A percentile compares a stretch with the other conserved stretches of the same genome.
phyloP scores from a whole-genome alignment of 2,888 invertebrate genomes.

The Dorcus hopei region DNA sequence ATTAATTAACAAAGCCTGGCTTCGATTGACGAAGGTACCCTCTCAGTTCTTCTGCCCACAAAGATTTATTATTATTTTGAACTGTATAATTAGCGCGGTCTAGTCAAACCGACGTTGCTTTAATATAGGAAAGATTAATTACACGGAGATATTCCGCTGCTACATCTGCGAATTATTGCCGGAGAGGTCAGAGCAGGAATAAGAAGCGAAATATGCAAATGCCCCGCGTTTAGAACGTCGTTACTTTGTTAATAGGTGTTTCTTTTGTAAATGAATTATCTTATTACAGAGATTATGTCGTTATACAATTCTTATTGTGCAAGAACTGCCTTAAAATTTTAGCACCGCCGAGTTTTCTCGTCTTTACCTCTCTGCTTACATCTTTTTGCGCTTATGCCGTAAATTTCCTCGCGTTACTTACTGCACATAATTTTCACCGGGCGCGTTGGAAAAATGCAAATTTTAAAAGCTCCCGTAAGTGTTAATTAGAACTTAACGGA shows the following conservation, averaged over 20 bases:
- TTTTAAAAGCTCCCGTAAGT: too few species aligned
- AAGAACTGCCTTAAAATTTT: conserved; percentile 7
- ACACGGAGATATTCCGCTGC: conserved; percentile 12
- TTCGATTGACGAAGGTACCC: not conserved
- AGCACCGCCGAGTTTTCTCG: conserved; percentile 6
- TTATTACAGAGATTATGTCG: conserved; percentile 20
- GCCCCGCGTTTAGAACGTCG: conserved; percentile 18
- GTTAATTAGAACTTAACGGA: too few species aligned
- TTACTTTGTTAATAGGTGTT: conserved; percentile 21
- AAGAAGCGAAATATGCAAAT: conserved; percentile 18
- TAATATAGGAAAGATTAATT: conserved; percentile 25
- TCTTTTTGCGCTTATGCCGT: not conserved
- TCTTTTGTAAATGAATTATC: conserved; percentile 21
- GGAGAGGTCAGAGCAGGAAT: conserved; percentile 2
- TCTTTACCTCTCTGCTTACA: not conserved
- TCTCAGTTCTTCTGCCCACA: conserved; percentile 7
- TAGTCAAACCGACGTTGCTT: conserved; percentile 20
- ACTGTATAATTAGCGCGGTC: conserved; percentile 18
- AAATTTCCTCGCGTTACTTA: too few species aligned
- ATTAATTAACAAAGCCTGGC: too few species aligned
- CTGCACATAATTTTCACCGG: too few species aligned
- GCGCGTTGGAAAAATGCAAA: too few species aligned
- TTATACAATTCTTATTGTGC: conserved; percentile 7
- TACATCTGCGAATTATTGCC: conserved; percentile 15
- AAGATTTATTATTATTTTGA: conserved; percentile 26